A percentile compares a stretch with the other conserved stretches of the same genome.
Conservation (phyloP, 2,888 invertebrate genomes). For the Thecophora atra region DNA sequence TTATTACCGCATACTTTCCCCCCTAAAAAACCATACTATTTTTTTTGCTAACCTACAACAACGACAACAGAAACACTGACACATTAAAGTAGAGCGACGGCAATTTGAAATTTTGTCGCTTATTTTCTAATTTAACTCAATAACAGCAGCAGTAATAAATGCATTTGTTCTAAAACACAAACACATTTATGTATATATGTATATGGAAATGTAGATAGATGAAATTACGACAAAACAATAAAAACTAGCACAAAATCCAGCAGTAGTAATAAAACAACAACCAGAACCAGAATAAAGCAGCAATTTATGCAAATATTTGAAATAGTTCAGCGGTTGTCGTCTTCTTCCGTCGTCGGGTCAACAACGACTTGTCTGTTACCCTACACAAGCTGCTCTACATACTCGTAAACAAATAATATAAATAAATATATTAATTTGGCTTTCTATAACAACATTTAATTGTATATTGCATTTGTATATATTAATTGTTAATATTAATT, state of each 20-base stretch:
- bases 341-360: background rate
- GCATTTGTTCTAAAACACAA: slow-evolving; percentile 47
- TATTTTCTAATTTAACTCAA: slow-evolving; percentile 63
- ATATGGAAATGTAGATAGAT: slow-evolving; percentile 22
- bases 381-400: too few species aligned
- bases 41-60: background rate
- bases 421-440: too few species aligned
- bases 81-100: background rate
- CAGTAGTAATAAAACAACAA: background rate
- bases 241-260: background rate
- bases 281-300: slow-evolving; percentile 6
- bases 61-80: background rate
- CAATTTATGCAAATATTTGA: slow-evolving; percentile 1
- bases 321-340: background rate
- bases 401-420: too few species aligned
- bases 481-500: too few species aligned
- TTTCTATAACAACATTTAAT: too few species aligned
- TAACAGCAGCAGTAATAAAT: slow-evolving; percentile 53
- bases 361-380: too few species aligned
- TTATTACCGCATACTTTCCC: too few species aligned
- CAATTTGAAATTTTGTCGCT: slow-evolving; percentile 45
- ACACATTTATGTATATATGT: background rate
- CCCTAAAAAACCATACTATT: too few species aligned
- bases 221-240: slow-evolving; percentile 54
- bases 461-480: too few species aligned